Evolutionary conservation across 2,113 vertebrate genomes (phyloP).

Genomic region (Ellobius talpinus): DNA sequence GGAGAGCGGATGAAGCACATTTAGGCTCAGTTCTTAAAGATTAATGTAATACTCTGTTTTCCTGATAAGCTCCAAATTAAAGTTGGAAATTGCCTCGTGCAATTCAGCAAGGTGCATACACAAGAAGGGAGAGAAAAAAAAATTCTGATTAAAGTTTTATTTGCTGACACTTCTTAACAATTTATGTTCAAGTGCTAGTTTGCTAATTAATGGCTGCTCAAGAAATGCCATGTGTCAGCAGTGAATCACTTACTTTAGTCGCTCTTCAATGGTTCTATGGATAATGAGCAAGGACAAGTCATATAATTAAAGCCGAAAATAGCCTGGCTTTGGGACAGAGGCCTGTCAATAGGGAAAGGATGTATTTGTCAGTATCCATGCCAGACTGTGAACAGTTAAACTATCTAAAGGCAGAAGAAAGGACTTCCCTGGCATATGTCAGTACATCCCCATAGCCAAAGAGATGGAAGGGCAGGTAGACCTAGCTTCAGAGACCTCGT

Average conservation of each 20-base stretch:
- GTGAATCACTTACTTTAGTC: slow-evolving; percentile 88
- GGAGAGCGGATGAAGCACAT: not conserved
- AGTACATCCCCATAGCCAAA: not conserved
- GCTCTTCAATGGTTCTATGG: slow-evolving; percentile 82
- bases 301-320: slow-evolving; percentile 88
- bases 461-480: not conserved
- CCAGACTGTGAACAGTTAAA: slow-evolving; percentile 53
- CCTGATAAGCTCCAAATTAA: slow-evolving; percentile 71
- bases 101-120: not conserved
- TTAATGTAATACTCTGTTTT: slow-evolving; percentile 74
- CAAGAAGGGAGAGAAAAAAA: slow-evolving; percentile 70
- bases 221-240: slow-evolving; percentile 89
- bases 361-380: slow-evolving; percentile 31
- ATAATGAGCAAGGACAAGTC: slow-evolving; percentile 89
- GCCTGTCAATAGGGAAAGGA: slow-evolving; percentile 33
- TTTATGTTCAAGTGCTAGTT: slow-evolving; percentile 86
- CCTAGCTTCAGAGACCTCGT: not conserved
- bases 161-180: slow-evolving; percentile 84
- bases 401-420: slow-evolving; percentile 29
- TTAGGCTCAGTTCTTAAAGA: slow-evolving; percentile 66
- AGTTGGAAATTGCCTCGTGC: slow-evolving; percentile 73
- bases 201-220: slow-evolving; percentile 88
- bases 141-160: slow-evolving; percentile 84
- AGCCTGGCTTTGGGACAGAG: slow-evolving; percentile 75
- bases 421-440: slow-evolving; percentile 14